Evolutionary conservation across 1,140 invertebrate genomes (phyloP), one percentile per base, ranked within the genome.

Genomic region (Drosophila orena): DNA sequence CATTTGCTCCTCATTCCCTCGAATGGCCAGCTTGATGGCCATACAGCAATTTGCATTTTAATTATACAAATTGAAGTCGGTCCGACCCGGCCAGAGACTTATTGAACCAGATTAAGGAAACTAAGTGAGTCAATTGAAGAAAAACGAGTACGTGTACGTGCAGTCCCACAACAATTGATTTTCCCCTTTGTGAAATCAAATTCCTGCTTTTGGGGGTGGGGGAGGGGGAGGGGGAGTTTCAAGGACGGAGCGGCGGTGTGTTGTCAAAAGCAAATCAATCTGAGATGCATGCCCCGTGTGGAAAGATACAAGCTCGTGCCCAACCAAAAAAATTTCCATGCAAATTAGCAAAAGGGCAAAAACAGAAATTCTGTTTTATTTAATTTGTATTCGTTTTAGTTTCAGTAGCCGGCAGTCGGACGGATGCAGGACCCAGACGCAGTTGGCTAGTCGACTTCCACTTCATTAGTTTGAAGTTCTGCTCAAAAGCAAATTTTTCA

Each of bases 381-480:
- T 77, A 77, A 77, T 77, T 77, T 77, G 72, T 69, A 49, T 77
- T 77, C 64, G 62, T 59, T 77, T 65, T 64, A 80, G 59, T 60
- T 65, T 65, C 47, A 53, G 47, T n/a, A 53, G 62, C 62, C 30
- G 44, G 34, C 20, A 46, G 11, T 5, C 10, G 14, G 60, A 14
- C 27, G 52, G 37, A 49, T 47, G 37, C 15, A 66, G 42, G 47
- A 49, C 49, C 53, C 68, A 70, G 57, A 54, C 68, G 60, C 58
- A 55, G 44, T 50, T 37, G 55, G 58, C 53, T 47, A 55, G 52
- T 60, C 61, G 59, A 68, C 60, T 70, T 76, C 53, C 71, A 83
- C 81, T 85, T 84, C 72, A 84, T 84, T 84, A 84, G 72, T 64
- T 85, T 79, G 59, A 85, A 85, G 77, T 69, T 73, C 64, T 68